Percentiles rank a stretch among this genome's conserved stretches.
Conservation (phyloP, 2,888 invertebrate species). For the Papilio gigon region DNA sequence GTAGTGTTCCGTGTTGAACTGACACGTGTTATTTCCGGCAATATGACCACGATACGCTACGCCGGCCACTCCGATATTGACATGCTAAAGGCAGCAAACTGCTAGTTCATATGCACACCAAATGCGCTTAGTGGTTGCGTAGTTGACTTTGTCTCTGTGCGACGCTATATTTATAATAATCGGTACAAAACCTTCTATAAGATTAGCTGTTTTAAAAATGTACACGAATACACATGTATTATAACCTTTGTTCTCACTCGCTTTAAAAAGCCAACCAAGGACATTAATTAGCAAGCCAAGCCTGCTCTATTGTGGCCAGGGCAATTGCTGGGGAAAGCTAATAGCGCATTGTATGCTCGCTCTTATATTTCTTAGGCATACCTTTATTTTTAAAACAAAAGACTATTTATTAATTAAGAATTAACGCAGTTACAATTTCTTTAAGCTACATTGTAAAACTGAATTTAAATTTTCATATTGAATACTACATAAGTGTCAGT, state of each 20-base stretch:
- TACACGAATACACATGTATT: background rate
- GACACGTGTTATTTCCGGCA: conserved; percentile 32
- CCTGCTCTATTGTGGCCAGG: conserved; percentile 37
- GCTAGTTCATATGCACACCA: background rate
- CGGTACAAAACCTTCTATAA: background rate
- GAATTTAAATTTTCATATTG: background rate
- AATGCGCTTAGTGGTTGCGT: background rate
- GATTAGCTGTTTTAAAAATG: background rate
- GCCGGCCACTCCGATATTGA: conserved; percentile 14
- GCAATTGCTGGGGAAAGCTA: conserved; percentile 38
- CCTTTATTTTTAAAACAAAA: conserved; percentile 39
- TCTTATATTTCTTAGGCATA: conserved; percentile 28
- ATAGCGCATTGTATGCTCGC: conserved; percentile 35
- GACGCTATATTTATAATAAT: background rate
- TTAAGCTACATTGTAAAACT: background rate
- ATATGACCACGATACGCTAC: conserved; percentile 1
- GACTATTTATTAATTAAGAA: conserved; percentile 21
- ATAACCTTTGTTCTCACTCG: conserved; percentile 29
- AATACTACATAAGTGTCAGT: background rate
- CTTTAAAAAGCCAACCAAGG: conserved; percentile 34
- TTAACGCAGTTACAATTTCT: conserved; percentile 7
- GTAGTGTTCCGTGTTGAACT: conserved; percentile 3
- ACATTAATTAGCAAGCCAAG: conserved; percentile 36
- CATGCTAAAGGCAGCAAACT: conserved; percentile 4
- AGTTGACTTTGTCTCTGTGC: background rate